Evolutionary conservation across 1,140 invertebrate genomes (phyloP), one percentile per base, ranked within the genome.

Genomic region (Nylanderia fulva): DNA sequence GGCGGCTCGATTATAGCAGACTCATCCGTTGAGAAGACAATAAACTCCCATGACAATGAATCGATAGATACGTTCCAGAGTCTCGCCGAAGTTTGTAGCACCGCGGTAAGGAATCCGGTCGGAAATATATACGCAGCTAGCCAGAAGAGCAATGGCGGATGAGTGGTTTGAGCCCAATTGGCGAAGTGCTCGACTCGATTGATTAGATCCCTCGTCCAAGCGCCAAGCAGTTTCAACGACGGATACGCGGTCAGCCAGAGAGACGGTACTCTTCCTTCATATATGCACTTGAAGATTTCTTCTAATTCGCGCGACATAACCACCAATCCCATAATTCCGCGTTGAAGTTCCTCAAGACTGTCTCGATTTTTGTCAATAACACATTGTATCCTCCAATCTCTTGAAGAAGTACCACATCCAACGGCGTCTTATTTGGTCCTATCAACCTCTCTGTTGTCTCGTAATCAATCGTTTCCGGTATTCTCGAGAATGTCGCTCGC

Each of bases 51-150:
- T 45, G 95, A 95, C 60, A 97, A 92, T 8, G 96, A 96, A 94
- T 98, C 98, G 52, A 98, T 97, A 0, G 98, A 97, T 92, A 98
- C 96, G 91, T 97, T 96, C 90, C 96, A 97, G 66, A 96, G 96
- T 75, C 98, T 95, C 1, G 98, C 98, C 21, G 97, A 97, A 11
- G 97, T 98, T 89, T 95, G 95, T 5, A 98, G 96, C 63, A 98
- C 98, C 60, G 98, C 98, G 2, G 98, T 99, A 61, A 99, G 96
- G 95, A 99, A 98, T 77, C 97, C 98, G 56, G 98, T 98, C 15
- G 98, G 98, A 91, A 98, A 98, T 58, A 98, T 98, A 91, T 98
- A 98, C n/a, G 98, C 97, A 1, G 97, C 96, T 64, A 99, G 94
- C 98, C 98, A 99, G 92, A 98, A 98, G 21, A 98, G 95, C 29